Evolutionary conservation across 2,113 vertebrate species (phyloP).

Genomic region (Malurus alboscapulatus): DNA sequence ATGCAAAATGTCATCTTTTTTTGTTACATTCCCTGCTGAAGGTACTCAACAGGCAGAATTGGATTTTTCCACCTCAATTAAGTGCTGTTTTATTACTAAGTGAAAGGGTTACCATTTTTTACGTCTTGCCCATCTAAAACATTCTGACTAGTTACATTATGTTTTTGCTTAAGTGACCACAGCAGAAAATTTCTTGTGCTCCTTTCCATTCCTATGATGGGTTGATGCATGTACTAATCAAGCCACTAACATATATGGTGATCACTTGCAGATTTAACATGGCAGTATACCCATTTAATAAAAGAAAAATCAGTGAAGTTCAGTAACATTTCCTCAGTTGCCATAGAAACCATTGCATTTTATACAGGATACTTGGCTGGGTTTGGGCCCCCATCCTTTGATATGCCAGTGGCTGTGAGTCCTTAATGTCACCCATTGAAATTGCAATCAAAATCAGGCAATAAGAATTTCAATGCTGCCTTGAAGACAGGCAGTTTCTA

Average conservation of each 20-base stretch:
- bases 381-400: neutral
- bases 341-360: neutral
- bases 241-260: neutral
- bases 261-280: neutral
- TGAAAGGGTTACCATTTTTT: slow-evolving; percentile 58
- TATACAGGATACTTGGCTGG: neutral
- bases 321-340: neutral
- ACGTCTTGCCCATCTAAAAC: slow-evolving; percentile 38
- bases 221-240: neutral
- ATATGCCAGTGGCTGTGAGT: neutral
- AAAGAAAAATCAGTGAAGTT: neutral
- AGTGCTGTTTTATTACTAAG: slow-evolving; percentile 50
- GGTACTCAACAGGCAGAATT: slow-evolving; percentile 49
- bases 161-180: neutral
- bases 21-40: slow-evolving; percentile 46
- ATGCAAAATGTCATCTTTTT: slow-evolving; percentile 40
- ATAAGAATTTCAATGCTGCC: neutral
- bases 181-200: slow-evolving; percentile 6
- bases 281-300: neutral
- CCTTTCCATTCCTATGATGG: slow-evolving; percentile 16
- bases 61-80: slow-evolving; percentile 36
- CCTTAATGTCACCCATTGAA: neutral
- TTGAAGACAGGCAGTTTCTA: neutral
- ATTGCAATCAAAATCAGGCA: neutral
- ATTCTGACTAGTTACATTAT: slow-evolving; percentile 25